These are phyloP conservation scores for Myoxocephalus aenaeus DNA, from an alignment of 2,797 vertebrate species.

Conservation along the genomic window DNA sequence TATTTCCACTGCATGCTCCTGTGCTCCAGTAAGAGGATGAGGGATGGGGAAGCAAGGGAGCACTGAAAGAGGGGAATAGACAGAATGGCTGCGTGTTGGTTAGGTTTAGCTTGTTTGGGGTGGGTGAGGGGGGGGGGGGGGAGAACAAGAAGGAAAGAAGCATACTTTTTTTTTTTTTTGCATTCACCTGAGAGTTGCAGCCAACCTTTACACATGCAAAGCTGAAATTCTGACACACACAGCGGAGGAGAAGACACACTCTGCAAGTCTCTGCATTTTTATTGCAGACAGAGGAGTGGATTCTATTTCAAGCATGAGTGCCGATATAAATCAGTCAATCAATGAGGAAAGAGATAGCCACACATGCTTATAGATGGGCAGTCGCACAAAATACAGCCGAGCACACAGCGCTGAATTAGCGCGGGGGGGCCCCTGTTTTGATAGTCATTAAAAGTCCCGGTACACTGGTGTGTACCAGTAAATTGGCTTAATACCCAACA, in stretches of 20 bases:
- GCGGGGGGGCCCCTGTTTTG: constrained; percentile 58
- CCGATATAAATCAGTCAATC: constrained; percentile 75
- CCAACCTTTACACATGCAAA: constrained; percentile 46
- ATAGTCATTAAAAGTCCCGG: constrained; percentile 66
- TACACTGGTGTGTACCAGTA: constrained; percentile 59
- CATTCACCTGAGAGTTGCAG: constrained; percentile 42
- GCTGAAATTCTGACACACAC: constrained; percentile 19
- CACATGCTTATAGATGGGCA: constrained; percentile 55
- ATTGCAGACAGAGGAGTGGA: constrained; percentile 56
- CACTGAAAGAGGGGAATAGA: constrained; percentile 49
- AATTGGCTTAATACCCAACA: constrained; percentile 69
- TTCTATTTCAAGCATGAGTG: constrained; percentile 81
- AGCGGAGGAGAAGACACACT: constrained; percentile 30
- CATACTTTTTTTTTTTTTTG: background rate
- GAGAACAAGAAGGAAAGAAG: constrained; percentile 24
- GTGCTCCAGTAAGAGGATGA: constrained; percentile 82
- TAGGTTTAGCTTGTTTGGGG: constrained; percentile 19
- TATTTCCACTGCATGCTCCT: constrained; percentile 83
- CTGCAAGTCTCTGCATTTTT: constrained; percentile 35
- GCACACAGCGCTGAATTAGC: constrained; percentile 53
- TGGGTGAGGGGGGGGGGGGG: constrained; percentile 3
- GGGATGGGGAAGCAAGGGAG: constrained; percentile 68
- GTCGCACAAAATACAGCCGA: constrained; percentile 44
- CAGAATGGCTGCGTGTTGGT: constrained; percentile 31
- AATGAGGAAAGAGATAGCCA: constrained; percentile 68